Conservation (phyloP, 2,888 invertebrate species). For the Mactromeris polynyma region DNA sequence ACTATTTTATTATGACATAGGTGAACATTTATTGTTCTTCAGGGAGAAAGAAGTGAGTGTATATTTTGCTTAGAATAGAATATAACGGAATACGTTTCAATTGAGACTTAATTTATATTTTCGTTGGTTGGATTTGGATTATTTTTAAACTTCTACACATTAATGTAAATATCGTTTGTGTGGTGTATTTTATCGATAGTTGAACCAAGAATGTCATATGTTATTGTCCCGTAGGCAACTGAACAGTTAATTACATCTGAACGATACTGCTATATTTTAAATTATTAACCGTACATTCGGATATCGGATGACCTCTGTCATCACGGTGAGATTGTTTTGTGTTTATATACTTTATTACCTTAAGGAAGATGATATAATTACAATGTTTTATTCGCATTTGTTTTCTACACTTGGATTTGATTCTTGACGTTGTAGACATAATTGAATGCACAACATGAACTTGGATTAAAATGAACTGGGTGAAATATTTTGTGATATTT, state of each 20-base stretch:
- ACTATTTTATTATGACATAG: too few species aligned
- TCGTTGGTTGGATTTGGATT: background rate
- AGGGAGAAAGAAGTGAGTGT: too few species aligned
- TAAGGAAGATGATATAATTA: background rate
- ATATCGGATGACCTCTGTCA: background rate
- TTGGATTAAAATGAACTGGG: background rate
- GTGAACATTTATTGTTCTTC: too few species aligned
- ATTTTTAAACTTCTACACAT: background rate
- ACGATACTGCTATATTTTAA: background rate
- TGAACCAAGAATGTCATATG: background rate
- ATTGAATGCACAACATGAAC: background rate
- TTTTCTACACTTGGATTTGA: background rate
- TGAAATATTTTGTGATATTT: background rate
- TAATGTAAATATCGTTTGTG: background rate
- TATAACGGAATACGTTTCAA: too few species aligned
- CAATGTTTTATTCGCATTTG: background rate
- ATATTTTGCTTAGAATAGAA: too few species aligned
- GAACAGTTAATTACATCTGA: background rate
- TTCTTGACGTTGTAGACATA: background rate
- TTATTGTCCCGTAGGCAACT: background rate
- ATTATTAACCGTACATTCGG: constrained; percentile 1
- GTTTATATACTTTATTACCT: too few species aligned
- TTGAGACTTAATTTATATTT: too few species aligned
- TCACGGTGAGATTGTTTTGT: background rate
- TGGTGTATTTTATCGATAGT: background rate